Percentiles rank a stretch among this genome's conserved stretches.
phyloP scores from a whole-genome alignment of 2,888 invertebrate species.

The Pseudococcus jackbeardsleyi region DNA sequence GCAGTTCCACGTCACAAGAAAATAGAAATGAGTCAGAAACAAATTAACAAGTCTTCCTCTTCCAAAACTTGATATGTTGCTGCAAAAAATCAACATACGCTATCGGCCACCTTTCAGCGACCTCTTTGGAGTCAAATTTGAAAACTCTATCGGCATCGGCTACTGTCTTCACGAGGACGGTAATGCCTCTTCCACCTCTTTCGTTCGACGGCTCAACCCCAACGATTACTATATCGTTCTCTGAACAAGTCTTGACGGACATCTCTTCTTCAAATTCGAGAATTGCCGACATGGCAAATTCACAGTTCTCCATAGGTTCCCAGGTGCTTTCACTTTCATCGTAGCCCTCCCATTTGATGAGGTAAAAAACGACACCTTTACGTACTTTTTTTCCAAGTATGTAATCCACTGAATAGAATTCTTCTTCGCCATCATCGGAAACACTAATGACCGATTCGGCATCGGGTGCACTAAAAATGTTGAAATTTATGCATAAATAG shows the following conservation, averaged over 20 bases:
- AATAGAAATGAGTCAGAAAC: no score
- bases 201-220: not conserved
- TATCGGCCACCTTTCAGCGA: not conserved
- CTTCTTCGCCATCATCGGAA: not conserved
- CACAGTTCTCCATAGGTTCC: not conserved
- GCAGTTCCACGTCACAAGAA: no score
- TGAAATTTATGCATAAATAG: no score
- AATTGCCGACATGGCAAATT: not conserved
- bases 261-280: not conserved
- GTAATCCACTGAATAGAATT: not conserved
- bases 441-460: no score
- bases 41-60: no score
- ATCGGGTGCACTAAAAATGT: no score
- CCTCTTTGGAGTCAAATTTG: not conserved
- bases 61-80: not conserved
- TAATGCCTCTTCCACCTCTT: not conserved
- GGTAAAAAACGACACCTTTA: not conserved
- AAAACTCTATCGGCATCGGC: not conserved
- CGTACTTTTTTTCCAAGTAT: not conserved
- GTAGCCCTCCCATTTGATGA: not conserved
- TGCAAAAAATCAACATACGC: not conserved
- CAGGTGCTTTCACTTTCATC: not conserved
- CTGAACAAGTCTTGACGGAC: not conserved
- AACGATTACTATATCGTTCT: not conserved
- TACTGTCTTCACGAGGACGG: not conserved